phyloP scores from a whole-genome alignment of 2,888 invertebrate genomes.

The Leptopilina syphax region DNA sequence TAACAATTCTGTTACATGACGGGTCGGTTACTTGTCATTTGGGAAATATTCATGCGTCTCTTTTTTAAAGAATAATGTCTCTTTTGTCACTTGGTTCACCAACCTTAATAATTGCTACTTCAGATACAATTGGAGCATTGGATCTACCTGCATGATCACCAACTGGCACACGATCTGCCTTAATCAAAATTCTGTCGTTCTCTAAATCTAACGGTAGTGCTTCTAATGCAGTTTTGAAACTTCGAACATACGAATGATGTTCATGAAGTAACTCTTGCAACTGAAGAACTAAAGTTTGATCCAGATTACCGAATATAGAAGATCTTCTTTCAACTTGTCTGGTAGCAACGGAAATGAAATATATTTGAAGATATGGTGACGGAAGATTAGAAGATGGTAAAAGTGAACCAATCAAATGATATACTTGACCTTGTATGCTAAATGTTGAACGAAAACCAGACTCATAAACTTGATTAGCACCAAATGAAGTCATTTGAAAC shows the following conservation, averaged over 20 bases:
- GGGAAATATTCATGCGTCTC: slow-evolving; percentile 52
- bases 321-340: slow-evolving; percentile 34
- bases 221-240: slow-evolving; percentile 61
- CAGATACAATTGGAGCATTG: slow-evolving; percentile 58
- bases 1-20: no score
- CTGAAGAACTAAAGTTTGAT: slow-evolving; percentile 41
- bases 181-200: slow-evolving; percentile 46
- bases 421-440: slow-evolving; percentile 39
- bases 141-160: slow-evolving; percentile 51
- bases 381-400: slow-evolving; percentile 13
- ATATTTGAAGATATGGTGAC: slow-evolving; percentile 15
- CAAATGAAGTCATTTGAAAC: no score
- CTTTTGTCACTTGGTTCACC: slow-evolving; percentile 43
- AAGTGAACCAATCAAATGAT: slow-evolving; percentile 36
- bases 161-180: slow-evolving; percentile 49
- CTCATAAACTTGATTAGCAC: slow-evolving; percentile 18
- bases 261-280: slow-evolving; percentile 49
- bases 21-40: no score
- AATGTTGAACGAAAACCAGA: slow-evolving; percentile 20
- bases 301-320: slow-evolving; percentile 27
- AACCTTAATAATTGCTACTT: slow-evolving; percentile 61
- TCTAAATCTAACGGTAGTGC: slow-evolving; percentile 58
- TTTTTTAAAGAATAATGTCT: slow-evolving; percentile 41
- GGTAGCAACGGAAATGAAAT: no score
- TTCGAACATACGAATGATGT: slow-evolving; percentile 43